Evolutionary conservation across 2,797 vertebrate genomes (phyloP).

Genomic region (Knipowitschia caucasica): DNA sequence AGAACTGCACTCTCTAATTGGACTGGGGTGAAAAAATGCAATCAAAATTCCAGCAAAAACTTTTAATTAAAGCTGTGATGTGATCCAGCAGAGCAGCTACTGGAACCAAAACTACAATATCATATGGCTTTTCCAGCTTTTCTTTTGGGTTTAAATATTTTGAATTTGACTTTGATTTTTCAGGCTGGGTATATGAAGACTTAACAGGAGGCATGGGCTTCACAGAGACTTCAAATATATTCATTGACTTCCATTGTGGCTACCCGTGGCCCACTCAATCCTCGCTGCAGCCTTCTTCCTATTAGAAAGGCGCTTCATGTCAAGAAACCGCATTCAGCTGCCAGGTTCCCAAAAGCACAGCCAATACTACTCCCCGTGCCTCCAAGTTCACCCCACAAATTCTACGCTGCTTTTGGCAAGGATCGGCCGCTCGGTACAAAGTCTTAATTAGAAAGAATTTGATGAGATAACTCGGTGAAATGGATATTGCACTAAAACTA

Average conservation of each 20-base stretch:
- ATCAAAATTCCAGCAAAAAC: slow-evolving; percentile 25
- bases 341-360: slow-evolving; percentile 18
- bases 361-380: slow-evolving; percentile 19
- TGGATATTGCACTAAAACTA: slow-evolving; percentile 31
- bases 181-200: slow-evolving; percentile 2
- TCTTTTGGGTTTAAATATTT: slow-evolving; percentile 14
- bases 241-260: slow-evolving; percentile 23
- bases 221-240: slow-evolving; percentile 24
- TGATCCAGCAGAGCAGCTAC: slow-evolving; percentile 35
- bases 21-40: slow-evolving; percentile 30
- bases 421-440: slow-evolving; percentile 16
- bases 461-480: slow-evolving; percentile 33
- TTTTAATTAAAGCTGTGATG: slow-evolving; percentile 40
- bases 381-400: slow-evolving; percentile 26
- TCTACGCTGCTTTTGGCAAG: slow-evolving; percentile 23
- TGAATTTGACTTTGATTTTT: slow-evolving; percentile 11
- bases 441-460: slow-evolving; percentile 45
- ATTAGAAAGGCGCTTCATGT: slow-evolving; percentile 19
- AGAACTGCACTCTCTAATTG: slow-evolving; percentile 8
- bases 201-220: slow-evolving; percentile 11
- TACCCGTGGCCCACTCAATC: slow-evolving; percentile 27
- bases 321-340: slow-evolving; percentile 33
- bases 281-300: slow-evolving; percentile 9
- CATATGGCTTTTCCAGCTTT: slow-evolving; percentile 16
- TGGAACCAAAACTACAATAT: slow-evolving; percentile 13